Evolutionary conservation across 2,797 vertebrate genomes (phyloP).

Genomic region (Scleropages formosus): DNA sequence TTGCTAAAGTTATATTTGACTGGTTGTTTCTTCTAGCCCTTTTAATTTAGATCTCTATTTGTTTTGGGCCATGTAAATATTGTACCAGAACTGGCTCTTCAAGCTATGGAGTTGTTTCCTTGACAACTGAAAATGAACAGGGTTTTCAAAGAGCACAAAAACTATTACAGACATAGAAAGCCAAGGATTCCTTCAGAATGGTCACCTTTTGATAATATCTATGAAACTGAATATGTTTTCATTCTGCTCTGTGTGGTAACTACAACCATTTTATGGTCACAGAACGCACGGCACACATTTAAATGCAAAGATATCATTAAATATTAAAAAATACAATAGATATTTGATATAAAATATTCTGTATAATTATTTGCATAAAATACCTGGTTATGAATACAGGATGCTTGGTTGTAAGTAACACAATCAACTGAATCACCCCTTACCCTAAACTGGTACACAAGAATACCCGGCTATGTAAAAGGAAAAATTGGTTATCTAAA

Average conservation of each 20-base stretch:
- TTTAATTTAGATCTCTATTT: neutral
- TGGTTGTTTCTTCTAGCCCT: neutral
- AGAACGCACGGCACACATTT: too few species aligned
- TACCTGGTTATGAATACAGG: too few species aligned
- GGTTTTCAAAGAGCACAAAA: conserved; percentile 6
- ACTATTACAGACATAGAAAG: conserved; percentile 8
- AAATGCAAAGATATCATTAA: too few species aligned
- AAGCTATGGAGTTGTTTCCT: conserved; percentile 22
- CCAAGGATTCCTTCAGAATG: neutral
- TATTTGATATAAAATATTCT: too few species aligned
- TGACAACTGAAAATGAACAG: conserved; percentile 26
- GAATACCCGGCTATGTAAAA: too few species aligned
- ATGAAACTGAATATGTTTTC: neutral
- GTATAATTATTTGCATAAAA: too few species aligned
- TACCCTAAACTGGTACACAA: too few species aligned
- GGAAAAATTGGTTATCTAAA: too few species aligned
- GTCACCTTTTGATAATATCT: neutral
- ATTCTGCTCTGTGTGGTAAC: conserved; percentile 41
- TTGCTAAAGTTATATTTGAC: neutral
- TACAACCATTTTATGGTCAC: conserved; percentile 45
- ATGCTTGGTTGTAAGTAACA: too few species aligned
- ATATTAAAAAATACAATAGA: too few species aligned
- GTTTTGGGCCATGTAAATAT: neutral
- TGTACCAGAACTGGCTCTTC: conserved; percentile 5
- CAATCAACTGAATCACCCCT: too few species aligned